phyloP scores from a whole-genome alignment of 2,888 invertebrate species.

The Macropis europaea region DNA sequence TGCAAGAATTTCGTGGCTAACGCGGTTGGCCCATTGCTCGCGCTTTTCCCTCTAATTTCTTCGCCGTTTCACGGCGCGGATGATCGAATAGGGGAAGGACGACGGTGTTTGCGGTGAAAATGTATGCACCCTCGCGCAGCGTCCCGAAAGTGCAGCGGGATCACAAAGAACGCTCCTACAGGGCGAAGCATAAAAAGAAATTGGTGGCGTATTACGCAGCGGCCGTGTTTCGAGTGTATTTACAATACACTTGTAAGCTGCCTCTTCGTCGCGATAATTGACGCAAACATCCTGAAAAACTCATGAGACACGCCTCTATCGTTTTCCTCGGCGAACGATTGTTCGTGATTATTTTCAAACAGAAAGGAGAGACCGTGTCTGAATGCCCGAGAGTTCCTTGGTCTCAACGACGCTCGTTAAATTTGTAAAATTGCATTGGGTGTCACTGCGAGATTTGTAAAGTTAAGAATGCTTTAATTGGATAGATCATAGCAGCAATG shows the following conservation, averaged over 20 bases:
- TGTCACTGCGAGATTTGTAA: no score
- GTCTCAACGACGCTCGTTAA: no score
- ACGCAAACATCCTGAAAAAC: constrained; percentile 37
- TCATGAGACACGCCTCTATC: constrained; percentile 9
- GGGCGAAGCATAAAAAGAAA: constrained; percentile 48
- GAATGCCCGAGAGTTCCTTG: no score
- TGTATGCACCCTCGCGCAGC: constrained; percentile 74
- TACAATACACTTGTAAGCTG: constrained; percentile 47
- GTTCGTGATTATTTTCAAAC: constrained; percentile 12
- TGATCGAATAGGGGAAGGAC: constrained; percentile 42
- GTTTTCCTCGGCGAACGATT: not conserved
- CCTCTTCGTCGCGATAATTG: constrained; percentile 46
- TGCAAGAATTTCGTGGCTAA: not conserved
- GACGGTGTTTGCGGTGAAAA: constrained; percentile 71
- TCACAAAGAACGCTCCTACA: constrained; percentile 45
- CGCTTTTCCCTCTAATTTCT: constrained; percentile 49
- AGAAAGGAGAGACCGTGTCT: no score
- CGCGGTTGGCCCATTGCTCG: constrained; percentile 9
- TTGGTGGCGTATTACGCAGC: constrained; percentile 45
- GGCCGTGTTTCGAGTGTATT: constrained; percentile 41
- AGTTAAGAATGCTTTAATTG: no score
- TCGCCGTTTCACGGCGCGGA: constrained; percentile 38
- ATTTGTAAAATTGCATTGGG: no score
- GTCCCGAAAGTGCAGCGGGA: constrained; percentile 58
- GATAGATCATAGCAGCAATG: no score